These are phyloP conservation scores for Sciurus niger DNA, from an alignment of 2,113 vertebrate genomes.

Conservation along the genomic window DNA sequence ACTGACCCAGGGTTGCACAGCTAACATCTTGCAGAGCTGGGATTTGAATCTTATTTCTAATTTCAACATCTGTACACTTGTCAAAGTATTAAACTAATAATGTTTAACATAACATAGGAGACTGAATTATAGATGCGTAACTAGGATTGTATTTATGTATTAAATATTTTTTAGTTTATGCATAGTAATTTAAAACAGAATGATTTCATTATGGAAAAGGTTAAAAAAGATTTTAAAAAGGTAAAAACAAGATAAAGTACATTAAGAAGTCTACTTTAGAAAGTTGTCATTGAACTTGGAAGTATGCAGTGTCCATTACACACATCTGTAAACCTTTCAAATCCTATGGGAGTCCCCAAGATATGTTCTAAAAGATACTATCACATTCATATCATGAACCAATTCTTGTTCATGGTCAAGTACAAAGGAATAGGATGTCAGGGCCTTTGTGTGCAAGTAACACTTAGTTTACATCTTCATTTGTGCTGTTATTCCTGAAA, in stretches of 20 bases:
- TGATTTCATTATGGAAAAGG: neutral
- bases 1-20: neutral
- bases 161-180: neutral
- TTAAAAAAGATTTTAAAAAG: neutral
- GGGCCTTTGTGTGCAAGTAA: too few relatives aligned
- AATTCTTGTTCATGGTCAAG: neutral
- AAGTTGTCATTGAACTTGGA: neutral
- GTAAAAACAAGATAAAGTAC: too few relatives aligned
- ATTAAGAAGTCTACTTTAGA: neutral
- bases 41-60: neutral
- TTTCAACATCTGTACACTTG: neutral
- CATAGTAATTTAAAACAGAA: neutral
- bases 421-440: too few relatives aligned
- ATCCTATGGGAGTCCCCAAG: neutral
- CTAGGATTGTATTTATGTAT: neutral
- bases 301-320: neutral
- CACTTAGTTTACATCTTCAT: neutral
- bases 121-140: neutral
- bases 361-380: neutral
- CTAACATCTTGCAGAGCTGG: neutral
- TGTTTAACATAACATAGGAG: neutral
- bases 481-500: neutral
- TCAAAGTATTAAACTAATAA: neutral
- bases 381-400: neutral
- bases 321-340: neutral